Conservation (phyloP, 2,797 vertebrate genomes). For the Chiropotes sagulatus region DNA sequence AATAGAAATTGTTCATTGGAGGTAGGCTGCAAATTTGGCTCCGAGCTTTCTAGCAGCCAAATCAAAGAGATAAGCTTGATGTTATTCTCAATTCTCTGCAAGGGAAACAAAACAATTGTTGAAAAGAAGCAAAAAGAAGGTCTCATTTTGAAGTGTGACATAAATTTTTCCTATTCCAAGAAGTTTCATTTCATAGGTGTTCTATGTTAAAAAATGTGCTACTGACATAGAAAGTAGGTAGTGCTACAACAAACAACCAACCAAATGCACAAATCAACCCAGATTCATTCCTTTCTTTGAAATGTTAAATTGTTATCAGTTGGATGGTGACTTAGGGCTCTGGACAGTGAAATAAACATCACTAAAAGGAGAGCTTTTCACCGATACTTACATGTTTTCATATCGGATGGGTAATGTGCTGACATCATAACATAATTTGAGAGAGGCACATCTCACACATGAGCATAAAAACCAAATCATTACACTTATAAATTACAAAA, state of each 20-base stretch:
- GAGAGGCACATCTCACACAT: not conserved
- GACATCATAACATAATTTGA: not conserved
- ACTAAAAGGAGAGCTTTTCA: not conserved
- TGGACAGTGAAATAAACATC: not conserved
- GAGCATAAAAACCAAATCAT: not conserved
- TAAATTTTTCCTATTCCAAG: not conserved
- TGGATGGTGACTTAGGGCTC: not conserved
- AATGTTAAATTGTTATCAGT: not conserved
- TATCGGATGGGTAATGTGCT: not conserved
- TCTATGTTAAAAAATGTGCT: not conserved
- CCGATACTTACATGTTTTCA: not conserved
- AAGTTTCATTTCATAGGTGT: not conserved
- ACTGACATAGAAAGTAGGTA: not conserved
- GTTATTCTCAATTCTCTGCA: not conserved
- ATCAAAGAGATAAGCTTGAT: not conserved
- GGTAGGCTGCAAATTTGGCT: not conserved
- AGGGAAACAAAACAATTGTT: not conserved
- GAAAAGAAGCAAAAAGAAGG: constrained; percentile 1
- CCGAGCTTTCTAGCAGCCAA: not conserved
- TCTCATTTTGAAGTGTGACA: not conserved
- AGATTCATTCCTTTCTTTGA: not conserved
- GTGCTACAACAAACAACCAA: not conserved
- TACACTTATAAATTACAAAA: not conserved
- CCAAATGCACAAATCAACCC: not conserved
- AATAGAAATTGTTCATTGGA: not conserved